Percentiles rank a stretch among this genome's conserved stretches.
These are phyloP conservation scores for Acutogordius australiensis DNA, from an alignment of 2,888 invertebrate species.

Conservation along the genomic window DNA sequence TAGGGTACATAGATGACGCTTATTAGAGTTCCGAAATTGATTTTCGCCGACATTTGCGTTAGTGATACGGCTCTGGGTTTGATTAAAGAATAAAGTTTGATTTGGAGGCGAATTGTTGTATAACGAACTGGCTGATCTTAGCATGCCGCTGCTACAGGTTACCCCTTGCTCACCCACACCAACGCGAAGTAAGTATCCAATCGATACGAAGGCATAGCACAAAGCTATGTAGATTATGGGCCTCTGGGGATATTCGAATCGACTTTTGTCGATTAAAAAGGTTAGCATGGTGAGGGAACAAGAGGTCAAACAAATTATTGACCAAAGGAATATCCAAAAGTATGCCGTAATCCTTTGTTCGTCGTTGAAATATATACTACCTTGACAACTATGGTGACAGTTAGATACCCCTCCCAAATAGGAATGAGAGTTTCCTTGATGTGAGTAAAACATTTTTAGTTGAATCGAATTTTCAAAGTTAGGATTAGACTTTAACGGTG, in stretches of 20 bases:
- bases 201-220: conserved; percentile 72
- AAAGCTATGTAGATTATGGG: conserved; percentile 84
- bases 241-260: conserved; percentile 84
- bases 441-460: neutral
- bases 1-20: conserved; percentile 16
- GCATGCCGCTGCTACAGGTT: conserved; percentile 18
- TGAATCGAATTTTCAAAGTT: neutral
- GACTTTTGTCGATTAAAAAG: conserved; percentile 64
- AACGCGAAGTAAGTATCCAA: conserved; percentile 45
- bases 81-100: neutral
- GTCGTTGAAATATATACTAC: conserved; percentile 58
- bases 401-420: conserved; percentile 29
- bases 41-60: neutral
- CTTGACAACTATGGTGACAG: conserved; percentile 45
- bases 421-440: neutral
- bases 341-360: conserved; percentile 50
- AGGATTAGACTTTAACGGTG: neutral
- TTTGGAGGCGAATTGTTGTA: neutral
- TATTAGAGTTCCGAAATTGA: neutral
- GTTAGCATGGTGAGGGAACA: conserved; percentile 51
- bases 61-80: neutral
- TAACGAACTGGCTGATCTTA: neutral
- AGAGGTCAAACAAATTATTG: conserved; percentile 54
- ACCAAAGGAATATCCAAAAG: conserved; percentile 75
- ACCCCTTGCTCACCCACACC: conserved; percentile 18